Base-by-base conservation (phyloP, 2,888 invertebrate genomes). In the Acanthosoma haemorrhoidale region DNA sequence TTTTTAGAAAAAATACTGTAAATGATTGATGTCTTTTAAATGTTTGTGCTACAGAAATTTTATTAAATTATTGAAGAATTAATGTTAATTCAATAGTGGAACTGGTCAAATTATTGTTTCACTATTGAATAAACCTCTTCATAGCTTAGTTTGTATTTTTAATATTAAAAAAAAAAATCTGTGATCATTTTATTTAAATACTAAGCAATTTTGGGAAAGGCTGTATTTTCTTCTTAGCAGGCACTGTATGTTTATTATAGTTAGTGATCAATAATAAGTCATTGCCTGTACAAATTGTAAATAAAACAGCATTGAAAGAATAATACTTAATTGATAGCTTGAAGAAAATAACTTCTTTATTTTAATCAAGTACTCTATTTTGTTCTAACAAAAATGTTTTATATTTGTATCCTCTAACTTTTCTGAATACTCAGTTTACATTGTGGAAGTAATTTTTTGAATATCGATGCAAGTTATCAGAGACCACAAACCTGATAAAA, bases 151-250 rank as follows among this genome's bases (percentile, higher is more conserved):
- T 25, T 25, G 51, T 25, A 25, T 51, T 6, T 51, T 25, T 13
- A 51, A 25, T 25, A n/a, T 51, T 51, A 51, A 51, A n/a, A n/a
- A n/a, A n/a, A n/a, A n/a, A 51, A 51, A n/a, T 51, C 51, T 51
- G 51, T 51, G 51, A 51, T 51, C 29, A 51, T 25, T 25, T 51
- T 51, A 51, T 51, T 51, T n/a, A 29, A 25, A 25, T 25, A 25
- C n/a, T n/a, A 51, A 51, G 25, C n/a, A 11, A 51, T 21, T 51
- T 25, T 5, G n/a, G 51, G 25, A 25, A 25, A 51, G 51, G 51
- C 13, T 25, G 2, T 25, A 21, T 21, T 43, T 43, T 43, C 25
- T 3, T 21, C 25, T 43, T 9, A 21, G 25, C 21, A 4, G n/a
- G 25, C 11, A 21, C 21, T 21, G 21, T 25, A 51, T 51, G 25